Evolutionary conservation across 2,797 vertebrate genomes (phyloP).

Genomic region (Oreortyx pictus): DNA sequence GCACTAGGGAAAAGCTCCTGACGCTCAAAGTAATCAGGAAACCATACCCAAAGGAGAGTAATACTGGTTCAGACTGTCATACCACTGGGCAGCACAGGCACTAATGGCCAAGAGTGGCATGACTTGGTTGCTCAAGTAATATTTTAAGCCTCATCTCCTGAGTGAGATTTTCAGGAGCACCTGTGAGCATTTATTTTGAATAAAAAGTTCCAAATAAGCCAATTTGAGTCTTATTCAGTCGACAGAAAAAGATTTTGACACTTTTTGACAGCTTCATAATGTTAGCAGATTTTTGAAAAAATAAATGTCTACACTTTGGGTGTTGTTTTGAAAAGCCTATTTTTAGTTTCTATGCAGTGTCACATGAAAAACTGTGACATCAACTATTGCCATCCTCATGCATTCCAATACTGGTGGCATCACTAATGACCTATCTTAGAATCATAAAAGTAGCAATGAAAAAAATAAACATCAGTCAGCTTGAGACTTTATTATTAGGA

Average conservation of each 20-base stretch:
- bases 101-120: not conserved
- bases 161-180: not conserved
- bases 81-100: not conserved
- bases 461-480: not conserved
- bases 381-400: not conserved
- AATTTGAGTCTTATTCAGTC: not conserved
- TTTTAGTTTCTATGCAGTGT: not conserved
- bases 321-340: not conserved
- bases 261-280: not conserved
- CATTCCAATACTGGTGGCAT: not conserved
- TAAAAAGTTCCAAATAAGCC: not conserved
- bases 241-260: not conserved
- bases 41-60: not conserved
- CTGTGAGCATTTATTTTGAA: not conserved
- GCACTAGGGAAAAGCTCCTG: not conserved
- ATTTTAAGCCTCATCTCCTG: not conserved
- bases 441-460: not conserved
- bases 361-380: not conserved
- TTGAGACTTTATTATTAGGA: not conserved
- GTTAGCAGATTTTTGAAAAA: not conserved
- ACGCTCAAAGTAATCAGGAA: slow-evolving; percentile 30
- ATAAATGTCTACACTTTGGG: not conserved
- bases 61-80: slow-evolving; percentile 12
- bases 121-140: slow-evolving; percentile 31
- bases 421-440: not conserved